Evolutionary conservation across 2,888 invertebrate species (phyloP).

Genomic region (Pyrgus malvae): DNA sequence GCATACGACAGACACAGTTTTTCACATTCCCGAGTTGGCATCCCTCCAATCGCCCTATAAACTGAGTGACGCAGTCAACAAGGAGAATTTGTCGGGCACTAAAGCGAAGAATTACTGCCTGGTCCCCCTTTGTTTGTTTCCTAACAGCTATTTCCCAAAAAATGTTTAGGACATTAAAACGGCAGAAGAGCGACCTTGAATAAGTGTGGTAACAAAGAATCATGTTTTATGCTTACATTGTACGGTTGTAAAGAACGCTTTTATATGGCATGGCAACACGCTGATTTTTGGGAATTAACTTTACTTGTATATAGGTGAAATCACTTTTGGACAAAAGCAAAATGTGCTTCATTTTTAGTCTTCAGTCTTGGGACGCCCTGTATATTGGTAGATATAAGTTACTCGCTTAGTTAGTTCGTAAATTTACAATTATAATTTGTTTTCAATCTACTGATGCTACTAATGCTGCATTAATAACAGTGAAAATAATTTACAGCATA

Average conservation of each 20-base stretch:
- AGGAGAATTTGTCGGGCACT: slow-evolving; percentile 36
- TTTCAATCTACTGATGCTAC: too few relatives aligned
- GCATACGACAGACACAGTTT: slow-evolving; percentile 29
- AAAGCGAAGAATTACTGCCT: slow-evolving; percentile 36
- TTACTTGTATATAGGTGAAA: too few relatives aligned
- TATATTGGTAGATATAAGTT: too few relatives aligned
- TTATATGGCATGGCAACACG: background rate
- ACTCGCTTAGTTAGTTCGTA: too few relatives aligned
- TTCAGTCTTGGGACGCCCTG: too few relatives aligned
- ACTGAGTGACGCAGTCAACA: slow-evolving; percentile 36
- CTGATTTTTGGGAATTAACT: background rate
- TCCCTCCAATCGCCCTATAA: slow-evolving; percentile 32
- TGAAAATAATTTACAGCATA: too few relatives aligned
- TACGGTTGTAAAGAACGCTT: background rate
- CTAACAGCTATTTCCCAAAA: slow-evolving; percentile 22
- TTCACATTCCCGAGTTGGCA: slow-evolving; percentile 33
- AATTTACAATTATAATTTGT: too few relatives aligned
- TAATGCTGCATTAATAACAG: too few relatives aligned
- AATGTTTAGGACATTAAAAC: slow-evolving; percentile 23
- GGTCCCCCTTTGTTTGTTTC: slow-evolving; percentile 24
- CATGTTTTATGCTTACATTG: background rate
- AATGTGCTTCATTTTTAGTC: too few relatives aligned
- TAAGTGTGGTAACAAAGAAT: slow-evolving; percentile 10
- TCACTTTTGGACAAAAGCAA: too few relatives aligned
- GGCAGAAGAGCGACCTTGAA: slow-evolving; percentile 7